Conservation (phyloP, 2,888 invertebrate species). For the Cheilosia soror region DNA sequence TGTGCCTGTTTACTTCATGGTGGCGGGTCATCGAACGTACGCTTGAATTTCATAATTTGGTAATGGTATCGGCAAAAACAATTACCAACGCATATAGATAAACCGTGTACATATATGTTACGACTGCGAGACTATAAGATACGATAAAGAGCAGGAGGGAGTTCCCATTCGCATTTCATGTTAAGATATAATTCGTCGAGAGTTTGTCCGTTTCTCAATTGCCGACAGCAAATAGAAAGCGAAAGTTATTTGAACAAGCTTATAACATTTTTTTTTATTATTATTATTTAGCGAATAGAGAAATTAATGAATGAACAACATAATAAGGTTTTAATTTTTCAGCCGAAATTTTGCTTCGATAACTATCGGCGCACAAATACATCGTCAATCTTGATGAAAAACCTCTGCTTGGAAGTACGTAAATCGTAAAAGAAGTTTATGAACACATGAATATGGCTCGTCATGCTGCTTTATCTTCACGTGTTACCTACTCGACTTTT, state of each 20-base stretch:
- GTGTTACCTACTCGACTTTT: neutral
- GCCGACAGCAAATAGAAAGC: constrained; percentile 43
- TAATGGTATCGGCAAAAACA: constrained; percentile 2
- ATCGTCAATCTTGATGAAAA: neutral
- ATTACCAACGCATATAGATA: neutral
- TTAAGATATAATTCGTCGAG: constrained; percentile 20
- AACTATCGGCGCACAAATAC: neutral
- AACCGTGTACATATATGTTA: neutral
- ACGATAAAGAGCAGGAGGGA: neutral
- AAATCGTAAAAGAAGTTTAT: neutral
- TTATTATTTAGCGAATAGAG: constrained; percentile 12
- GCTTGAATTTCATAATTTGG: constrained; percentile 2
- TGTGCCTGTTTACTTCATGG: neutral
- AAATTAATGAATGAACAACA: constrained; percentile 34
- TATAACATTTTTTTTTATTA: constrained; percentile 12
- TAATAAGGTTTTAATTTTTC: constrained; percentile 26
- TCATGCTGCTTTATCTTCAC: neutral
- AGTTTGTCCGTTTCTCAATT: constrained; percentile 24
- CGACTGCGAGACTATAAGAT: neutral
- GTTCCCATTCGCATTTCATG: constrained; percentile 12
- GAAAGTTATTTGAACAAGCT: constrained; percentile 35
- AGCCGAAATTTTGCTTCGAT: constrained; percentile 16
- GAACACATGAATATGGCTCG: neutral
- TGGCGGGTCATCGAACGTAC: constrained; percentile 32
- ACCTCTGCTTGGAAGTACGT: neutral